Base-by-base conservation (phyloP, 2,113 vertebrate species). In the Grallaria varia region DNA sequence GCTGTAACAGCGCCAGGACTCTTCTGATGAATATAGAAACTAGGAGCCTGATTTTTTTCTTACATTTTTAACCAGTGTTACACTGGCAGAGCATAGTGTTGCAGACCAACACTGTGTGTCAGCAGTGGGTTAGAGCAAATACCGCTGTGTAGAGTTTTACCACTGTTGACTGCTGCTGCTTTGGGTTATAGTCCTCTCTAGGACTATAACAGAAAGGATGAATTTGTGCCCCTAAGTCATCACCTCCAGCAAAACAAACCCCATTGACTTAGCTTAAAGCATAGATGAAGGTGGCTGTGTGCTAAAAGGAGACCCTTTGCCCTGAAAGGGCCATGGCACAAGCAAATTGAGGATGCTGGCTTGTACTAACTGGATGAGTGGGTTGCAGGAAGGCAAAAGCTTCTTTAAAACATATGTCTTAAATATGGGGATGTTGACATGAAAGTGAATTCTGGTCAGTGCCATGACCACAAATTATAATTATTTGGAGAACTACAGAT, bases 1-100 rank as follows among this genome's bases (percentile, higher is more conserved):
- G 37, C 20, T 81, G 80, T 63, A 67, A 4, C 17, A 50, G 60
- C 58, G 52, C 10, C 55, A 30, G 37, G 19, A 15, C 21, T 78
- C 63, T 83, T 60, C 39, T 75, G n/a, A 49, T 3, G 6, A 19
- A 50, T 59, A 49, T 19, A 66, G 60, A 66, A 84, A 49, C 0
- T 8, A 49, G n/a, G 16, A 44, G 11, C 14, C 25, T 52, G 40
- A 23, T 31, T 21, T 78, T 79, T 69, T 74, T 52, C 31, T 62
- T 50, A 24, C 3, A 3, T 64, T 78, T 86, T 47, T 39, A 56
- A 39, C 33, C 23, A 37, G 2, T 0, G 0, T 71, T 72, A 27
- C 33, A 10, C 6, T 50, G 59, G 25, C 23, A 85, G 47, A 52
- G 25, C 31, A 4, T 22, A 5, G 20, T 16, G 5, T 37, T 71